Evolutionary conservation across 2,888 invertebrate genomes (phyloP).

Genomic region (Athripsodes cinereus): DNA sequence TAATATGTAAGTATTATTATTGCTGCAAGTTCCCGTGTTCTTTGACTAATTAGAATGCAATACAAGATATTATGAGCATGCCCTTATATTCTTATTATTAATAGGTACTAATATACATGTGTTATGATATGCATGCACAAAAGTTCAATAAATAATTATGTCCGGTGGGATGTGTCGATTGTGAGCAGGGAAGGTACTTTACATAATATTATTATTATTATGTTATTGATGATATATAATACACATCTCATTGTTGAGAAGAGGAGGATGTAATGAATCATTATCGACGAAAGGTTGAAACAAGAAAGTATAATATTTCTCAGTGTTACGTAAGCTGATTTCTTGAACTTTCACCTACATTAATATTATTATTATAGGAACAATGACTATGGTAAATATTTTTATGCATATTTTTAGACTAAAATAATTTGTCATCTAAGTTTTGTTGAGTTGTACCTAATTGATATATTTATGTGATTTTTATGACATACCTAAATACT

Average conservation of each 20-base stretch:
- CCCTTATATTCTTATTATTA: background rate
- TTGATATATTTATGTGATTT: too few species aligned
- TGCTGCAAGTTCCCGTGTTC: background rate
- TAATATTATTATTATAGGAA: too few species aligned
- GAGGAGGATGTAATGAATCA: background rate
- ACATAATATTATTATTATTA: background rate
- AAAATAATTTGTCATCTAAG: too few species aligned
- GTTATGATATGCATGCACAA: background rate
- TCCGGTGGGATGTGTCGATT: slow-evolving; percentile 1
- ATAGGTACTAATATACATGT: too few species aligned
- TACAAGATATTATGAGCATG: slow-evolving; percentile 16
- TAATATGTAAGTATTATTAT: background rate
- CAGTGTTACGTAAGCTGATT: too few species aligned
- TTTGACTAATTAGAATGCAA: slow-evolving; percentile 22
- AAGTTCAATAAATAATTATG: slow-evolving; percentile 3
- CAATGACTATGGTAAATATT: too few species aligned
- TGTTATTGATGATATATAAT: background rate
- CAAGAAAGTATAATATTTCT: too few species aligned
- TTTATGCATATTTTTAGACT: too few species aligned
- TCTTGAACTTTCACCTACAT: too few species aligned
- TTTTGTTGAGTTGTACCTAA: too few species aligned
- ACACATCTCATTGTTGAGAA: background rate
- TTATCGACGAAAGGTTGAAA: background rate
- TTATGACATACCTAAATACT: too few species aligned
- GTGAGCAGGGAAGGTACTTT: too few species aligned